A percentile compares a stretch with the other conserved stretches of the same genome.
Conservation (phyloP, 92 coral and sea anemone species). For the Pocillopora meandrina region DNA sequence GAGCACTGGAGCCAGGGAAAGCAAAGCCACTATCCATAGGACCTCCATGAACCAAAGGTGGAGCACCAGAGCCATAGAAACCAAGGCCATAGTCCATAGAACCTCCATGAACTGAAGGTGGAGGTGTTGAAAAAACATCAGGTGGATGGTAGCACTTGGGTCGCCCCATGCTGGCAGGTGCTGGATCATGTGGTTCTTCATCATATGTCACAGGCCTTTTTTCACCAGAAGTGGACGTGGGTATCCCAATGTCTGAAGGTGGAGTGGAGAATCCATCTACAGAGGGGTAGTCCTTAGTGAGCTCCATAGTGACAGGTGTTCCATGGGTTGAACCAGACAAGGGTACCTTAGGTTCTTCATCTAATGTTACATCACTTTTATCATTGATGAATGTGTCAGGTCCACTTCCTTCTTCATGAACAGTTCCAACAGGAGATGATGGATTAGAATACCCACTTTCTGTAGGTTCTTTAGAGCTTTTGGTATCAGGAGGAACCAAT, state of each 20-base stretch:
- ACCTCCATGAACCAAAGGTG: not conserved
- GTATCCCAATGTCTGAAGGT: no score
- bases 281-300: no score
- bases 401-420: not conserved
- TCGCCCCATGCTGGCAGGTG: not conserved
- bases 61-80: not conserved
- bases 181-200: no score
- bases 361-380: not conserved
- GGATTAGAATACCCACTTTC: slow-evolving; percentile 6
- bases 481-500: not conserved
- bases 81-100: not conserved
- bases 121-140: not conserved
- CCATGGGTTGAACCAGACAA: not conserved
- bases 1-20: not conserved
- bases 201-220: no score
- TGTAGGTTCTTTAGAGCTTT: not conserved
- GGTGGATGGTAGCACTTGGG: not conserved
- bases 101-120: not conserved
- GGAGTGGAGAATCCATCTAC: no score
- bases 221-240: no score
- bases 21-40: not conserved
- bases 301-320: not conserved
- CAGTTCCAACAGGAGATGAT: not conserved
- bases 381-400: not conserved
- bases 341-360: not conserved